phyloP scores from a whole-genome alignment of 2,888 invertebrate genomes.

The Drosophila infuscata region DNA sequence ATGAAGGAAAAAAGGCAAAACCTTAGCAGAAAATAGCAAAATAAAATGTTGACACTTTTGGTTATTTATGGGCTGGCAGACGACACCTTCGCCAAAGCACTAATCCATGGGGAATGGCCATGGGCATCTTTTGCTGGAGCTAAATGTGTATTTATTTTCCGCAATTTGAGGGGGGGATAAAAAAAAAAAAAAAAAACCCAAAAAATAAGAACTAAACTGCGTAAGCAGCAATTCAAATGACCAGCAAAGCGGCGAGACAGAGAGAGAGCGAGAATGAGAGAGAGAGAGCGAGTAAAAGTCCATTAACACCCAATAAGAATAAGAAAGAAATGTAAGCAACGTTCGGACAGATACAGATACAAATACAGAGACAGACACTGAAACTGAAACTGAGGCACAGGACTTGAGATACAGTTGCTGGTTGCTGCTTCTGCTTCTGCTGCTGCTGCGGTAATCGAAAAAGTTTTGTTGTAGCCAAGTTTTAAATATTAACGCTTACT shows the following conservation, averaged over 20 bases:
- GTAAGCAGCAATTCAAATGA: conserved; percentile 79
- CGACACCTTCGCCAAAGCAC: conserved; percentile 76
- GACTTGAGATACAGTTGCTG: conserved; percentile 29
- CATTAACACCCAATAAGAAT: conserved; percentile 81
- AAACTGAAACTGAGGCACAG: conserved; percentile 22
- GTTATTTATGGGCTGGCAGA: conserved; percentile 80
- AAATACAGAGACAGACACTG: not conserved
- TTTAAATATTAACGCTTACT: conserved; percentile 81
- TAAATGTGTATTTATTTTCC: conserved; percentile 81
- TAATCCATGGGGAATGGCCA: conserved; percentile 80
- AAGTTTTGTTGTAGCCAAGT: conserved; percentile 73
- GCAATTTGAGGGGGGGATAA: conserved; percentile 54
- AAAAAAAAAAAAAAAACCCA: not conserved
- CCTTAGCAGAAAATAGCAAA: conserved; percentile 72
- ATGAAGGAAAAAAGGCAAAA: conserved; percentile 12
- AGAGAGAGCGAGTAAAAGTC: conserved; percentile 47
- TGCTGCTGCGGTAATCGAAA: conserved; percentile 74
- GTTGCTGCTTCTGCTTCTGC: not conserved
- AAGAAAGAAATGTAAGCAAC: conserved; percentile 49
- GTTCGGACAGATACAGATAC: conserved; percentile 4
- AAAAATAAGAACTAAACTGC: conserved; percentile 37
- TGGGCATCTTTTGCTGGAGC: conserved; percentile 28
- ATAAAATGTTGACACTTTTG: conserved; percentile 83
- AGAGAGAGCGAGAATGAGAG: not conserved
- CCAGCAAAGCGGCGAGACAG: conserved; percentile 40